These are phyloP conservation scores for Tenthredo mesomela DNA, from an alignment of 2,888 invertebrate species.

Conservation along the genomic window DNA sequence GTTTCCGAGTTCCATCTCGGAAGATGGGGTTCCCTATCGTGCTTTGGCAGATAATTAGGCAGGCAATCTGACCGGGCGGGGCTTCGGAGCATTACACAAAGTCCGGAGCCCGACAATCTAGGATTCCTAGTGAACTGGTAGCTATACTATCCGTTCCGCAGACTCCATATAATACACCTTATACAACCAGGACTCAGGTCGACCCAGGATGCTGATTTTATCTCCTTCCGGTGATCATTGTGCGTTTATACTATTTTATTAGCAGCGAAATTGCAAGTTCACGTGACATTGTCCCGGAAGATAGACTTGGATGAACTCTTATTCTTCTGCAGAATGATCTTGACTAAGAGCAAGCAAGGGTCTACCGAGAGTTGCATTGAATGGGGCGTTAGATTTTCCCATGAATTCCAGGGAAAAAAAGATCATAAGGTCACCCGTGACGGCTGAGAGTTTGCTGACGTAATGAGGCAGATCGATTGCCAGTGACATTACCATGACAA, in stretches of 20 bases:
- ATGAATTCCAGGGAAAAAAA: slow-evolving; percentile 45
- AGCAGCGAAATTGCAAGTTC: not conserved
- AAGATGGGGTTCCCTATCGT: slow-evolving; percentile 66
- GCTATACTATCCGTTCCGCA: slow-evolving; percentile 12
- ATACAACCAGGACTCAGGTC: slow-evolving; percentile 20
- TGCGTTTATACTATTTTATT: slow-evolving; percentile 26
- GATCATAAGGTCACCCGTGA: slow-evolving; percentile 47
- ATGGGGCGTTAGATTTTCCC: slow-evolving; percentile 41
- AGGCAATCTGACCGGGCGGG: slow-evolving; percentile 72
- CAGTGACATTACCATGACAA: slow-evolving; percentile 75
- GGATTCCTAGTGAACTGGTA: slow-evolving; percentile 23
- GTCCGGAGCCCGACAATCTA: slow-evolving; percentile 42
- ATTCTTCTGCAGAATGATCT: not conserved
- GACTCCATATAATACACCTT: slow-evolving; percentile 25
- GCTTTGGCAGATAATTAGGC: slow-evolving; percentile 74
- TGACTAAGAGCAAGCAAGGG: slow-evolving; percentile 28
- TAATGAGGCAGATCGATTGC: slow-evolving; percentile 76
- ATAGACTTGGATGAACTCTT: not conserved
- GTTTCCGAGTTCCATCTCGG: slow-evolving; percentile 67
- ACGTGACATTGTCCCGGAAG: not conserved
- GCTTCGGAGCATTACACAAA: slow-evolving; percentile 60
- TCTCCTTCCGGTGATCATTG: slow-evolving; percentile 33
- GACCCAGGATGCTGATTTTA: slow-evolving; percentile 45
- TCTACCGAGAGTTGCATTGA: not conserved
- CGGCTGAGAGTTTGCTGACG: slow-evolving; percentile 63